Conservation (phyloP, 2,888 invertebrate species). For the Agrypnus murinus region DNA sequence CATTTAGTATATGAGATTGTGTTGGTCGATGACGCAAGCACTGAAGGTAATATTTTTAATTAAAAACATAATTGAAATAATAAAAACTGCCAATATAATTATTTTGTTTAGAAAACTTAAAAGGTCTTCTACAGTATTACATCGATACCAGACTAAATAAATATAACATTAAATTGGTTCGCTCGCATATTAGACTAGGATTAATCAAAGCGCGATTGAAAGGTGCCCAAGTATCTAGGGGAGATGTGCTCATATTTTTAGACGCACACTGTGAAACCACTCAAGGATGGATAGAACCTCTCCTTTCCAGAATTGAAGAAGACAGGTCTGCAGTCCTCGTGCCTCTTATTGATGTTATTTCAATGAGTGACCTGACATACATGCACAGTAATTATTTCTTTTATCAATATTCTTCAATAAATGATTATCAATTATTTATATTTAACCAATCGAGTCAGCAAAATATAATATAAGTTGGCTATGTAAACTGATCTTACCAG, state of each 20-base stretch:
- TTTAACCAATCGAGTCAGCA: too few relatives aligned
- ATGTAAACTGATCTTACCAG: too few relatives aligned
- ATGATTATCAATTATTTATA: too few relatives aligned
- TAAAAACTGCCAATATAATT: conserved; percentile 7
- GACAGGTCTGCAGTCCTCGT: conserved; percentile 87
- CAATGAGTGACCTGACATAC: conserved; percentile 84
- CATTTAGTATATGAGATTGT: conserved; percentile 91
- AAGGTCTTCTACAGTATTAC: conserved; percentile 86
- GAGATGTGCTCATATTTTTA: conserved; percentile 88
- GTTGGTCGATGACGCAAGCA: conserved; percentile 94
- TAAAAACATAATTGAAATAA: too few relatives aligned
- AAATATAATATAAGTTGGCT: too few relatives aligned
- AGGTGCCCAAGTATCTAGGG: conserved; percentile 88
- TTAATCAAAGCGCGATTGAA: conserved; percentile 92
- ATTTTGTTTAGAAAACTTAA: conserved; percentile 76
- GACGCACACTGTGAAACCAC: conserved; percentile 95
- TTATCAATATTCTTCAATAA: too few relatives aligned
- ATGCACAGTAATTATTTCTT: too few relatives aligned
- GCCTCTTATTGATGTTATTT: conserved; percentile 97
- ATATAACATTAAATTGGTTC: conserved; percentile 81
- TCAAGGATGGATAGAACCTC: conserved; percentile 89
- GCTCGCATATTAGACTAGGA: conserved; percentile 85
- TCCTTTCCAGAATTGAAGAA: conserved; percentile 89
- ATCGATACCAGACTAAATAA: conserved; percentile 81
- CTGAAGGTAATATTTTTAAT: conserved; percentile 73